phyloP scores from a whole-genome alignment of 1,140 invertebrate species.

The Papilio machaon region DNA sequence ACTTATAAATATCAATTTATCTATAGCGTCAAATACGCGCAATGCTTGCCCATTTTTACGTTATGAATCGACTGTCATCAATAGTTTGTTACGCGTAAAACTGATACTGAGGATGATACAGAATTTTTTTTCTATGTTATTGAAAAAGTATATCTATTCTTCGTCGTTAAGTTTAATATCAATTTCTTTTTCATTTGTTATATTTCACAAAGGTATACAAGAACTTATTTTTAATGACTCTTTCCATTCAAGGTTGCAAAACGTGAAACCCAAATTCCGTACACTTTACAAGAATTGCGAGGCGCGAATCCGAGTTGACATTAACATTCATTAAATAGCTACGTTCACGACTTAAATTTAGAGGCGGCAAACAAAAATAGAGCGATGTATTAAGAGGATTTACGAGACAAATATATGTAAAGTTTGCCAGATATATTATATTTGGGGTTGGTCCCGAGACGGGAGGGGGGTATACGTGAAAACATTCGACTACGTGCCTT shows the following conservation, averaged over 20 bases:
- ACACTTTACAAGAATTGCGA: slow-evolving; percentile 67
- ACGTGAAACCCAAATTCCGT: slow-evolving; percentile 58
- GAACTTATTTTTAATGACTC: not conserved
- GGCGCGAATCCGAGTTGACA: slow-evolving; percentile 68
- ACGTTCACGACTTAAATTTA: slow-evolving; percentile 71
- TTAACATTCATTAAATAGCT: slow-evolving; percentile 79
- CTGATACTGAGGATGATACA: too few relatives aligned
- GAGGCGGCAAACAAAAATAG: slow-evolving; percentile 78
- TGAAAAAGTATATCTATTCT: too few relatives aligned
- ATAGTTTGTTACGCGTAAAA: not conserved
- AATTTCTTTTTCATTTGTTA: too few relatives aligned
- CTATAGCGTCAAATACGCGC: slow-evolving; percentile 72
- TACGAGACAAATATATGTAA: slow-evolving; percentile 82
- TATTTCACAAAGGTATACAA: not conserved
- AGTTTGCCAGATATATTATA: slow-evolving; percentile 81
- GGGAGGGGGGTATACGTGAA: slow-evolving; percentile 75
- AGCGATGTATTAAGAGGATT: slow-evolving; percentile 81
- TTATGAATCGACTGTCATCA: slow-evolving; percentile 67
- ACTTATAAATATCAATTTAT: slow-evolving; percentile 82
- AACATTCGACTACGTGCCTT: slow-evolving; percentile 78
- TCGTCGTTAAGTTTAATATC: too few relatives aligned
- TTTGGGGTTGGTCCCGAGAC: slow-evolving; percentile 76
- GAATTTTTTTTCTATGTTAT: too few relatives aligned
- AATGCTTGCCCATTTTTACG: slow-evolving; percentile 70
- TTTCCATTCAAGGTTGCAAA: not conserved